Percentiles rank a stretch among this genome's conserved stretches.
Conservation (phyloP, 1,140 invertebrate species). For the Drosophila pachea region DNA sequence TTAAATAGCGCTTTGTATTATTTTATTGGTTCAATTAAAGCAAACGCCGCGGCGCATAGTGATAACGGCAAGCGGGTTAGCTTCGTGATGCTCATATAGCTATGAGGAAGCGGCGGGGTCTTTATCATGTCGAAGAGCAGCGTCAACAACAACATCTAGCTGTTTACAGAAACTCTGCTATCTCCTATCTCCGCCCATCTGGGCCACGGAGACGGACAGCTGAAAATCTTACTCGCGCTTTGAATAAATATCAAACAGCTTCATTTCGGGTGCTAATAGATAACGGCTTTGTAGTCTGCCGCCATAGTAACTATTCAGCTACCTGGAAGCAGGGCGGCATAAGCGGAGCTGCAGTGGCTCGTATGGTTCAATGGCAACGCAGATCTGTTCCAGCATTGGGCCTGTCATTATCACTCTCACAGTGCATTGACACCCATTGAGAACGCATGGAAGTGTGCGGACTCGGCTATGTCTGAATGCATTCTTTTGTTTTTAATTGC, state of each 20-base stretch:
- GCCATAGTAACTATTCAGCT: background rate
- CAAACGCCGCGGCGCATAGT: constrained; percentile 33
- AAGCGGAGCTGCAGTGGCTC: background rate
- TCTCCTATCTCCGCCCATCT: constrained; percentile 4
- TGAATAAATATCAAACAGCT: constrained; percentile 24
- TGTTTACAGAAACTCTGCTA: constrained; percentile 3
- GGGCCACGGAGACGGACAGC: background rate
- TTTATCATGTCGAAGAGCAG: constrained; percentile 15
- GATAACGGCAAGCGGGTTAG: constrained; percentile 51
- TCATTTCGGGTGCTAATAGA: constrained; percentile 26
- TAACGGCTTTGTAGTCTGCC: constrained; percentile 27
- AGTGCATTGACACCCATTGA: constrained; percentile 48
- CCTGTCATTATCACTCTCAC: constrained; percentile 45
- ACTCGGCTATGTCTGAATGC: constrained; percentile 15
- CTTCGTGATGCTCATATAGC: constrained; percentile 10
- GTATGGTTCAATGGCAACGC: constrained; percentile 2
- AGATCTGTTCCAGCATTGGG: constrained; percentile 1
- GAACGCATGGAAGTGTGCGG: background rate
- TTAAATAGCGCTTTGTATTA: constrained; percentile 73
- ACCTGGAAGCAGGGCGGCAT: background rate
- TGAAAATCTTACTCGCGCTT: background rate
- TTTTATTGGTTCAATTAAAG: constrained; percentile 74
- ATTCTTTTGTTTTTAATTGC: constrained; percentile 22
- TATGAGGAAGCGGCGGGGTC: constrained; percentile 1
- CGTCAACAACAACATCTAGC: constrained; percentile 51